Conservation (phyloP, 2,888 invertebrate genomes). For the Epinotia nisella region DNA sequence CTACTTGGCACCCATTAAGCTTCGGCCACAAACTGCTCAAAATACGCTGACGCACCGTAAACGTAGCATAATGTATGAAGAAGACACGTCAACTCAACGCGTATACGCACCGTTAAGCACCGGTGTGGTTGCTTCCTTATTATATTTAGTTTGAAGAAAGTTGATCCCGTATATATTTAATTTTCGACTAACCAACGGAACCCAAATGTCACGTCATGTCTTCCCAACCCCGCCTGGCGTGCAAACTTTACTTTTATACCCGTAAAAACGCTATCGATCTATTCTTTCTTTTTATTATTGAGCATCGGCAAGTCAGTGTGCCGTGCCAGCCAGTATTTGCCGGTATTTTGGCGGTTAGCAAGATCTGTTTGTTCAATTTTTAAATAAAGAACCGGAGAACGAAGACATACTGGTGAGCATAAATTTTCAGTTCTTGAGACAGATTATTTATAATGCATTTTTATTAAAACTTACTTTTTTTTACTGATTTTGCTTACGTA, state of each 20-base stretch:
- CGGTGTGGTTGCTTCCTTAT: too few relatives aligned
- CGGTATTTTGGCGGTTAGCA: slow-evolving; percentile 49
- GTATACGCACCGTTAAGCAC: too few relatives aligned
- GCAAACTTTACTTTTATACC: slow-evolving; percentile 69
- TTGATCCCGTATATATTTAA: too few relatives aligned
- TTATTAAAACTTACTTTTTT: too few relatives aligned
- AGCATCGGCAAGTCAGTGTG: slow-evolving; percentile 60
- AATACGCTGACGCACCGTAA: too few relatives aligned
- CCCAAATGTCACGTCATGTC: slow-evolving; percentile 53
- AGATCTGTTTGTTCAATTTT: slow-evolving; percentile 16
- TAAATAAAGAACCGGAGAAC: not conserved
- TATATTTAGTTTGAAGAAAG: too few relatives aligned
- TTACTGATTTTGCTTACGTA: too few relatives aligned
- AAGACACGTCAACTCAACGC: too few relatives aligned
- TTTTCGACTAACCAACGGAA: slow-evolving; percentile 51
- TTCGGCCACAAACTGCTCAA: too few relatives aligned
- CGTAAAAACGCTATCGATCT: slow-evolving; percentile 55
- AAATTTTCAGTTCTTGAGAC: not conserved
- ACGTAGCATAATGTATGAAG: too few relatives aligned
- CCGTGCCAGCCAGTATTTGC: slow-evolving; percentile 58
- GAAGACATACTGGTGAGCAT: not conserved
- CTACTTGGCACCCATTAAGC: too few relatives aligned
- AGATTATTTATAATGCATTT: not conserved
- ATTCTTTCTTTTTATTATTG: slow-evolving; percentile 56
- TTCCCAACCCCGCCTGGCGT: slow-evolving; percentile 57